These are phyloP conservation scores for Malurus splendens DNA, from an alignment of 2,797 vertebrate genomes.

Conservation along the genomic window DNA sequence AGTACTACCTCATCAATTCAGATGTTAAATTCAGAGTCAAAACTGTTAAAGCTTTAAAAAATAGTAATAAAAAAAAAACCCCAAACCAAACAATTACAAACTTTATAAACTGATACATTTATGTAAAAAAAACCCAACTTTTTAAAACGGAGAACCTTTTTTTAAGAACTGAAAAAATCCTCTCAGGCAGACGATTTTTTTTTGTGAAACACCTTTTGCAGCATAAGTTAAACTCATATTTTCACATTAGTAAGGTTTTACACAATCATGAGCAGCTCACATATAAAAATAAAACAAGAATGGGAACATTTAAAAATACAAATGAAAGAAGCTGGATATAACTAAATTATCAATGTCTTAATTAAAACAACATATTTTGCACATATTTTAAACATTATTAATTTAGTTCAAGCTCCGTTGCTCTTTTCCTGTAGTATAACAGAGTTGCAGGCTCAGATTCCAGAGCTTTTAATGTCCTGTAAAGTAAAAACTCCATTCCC, in stretches of 20 bases:
- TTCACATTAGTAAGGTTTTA: neutral
- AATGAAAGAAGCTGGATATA: neutral
- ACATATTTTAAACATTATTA: neutral
- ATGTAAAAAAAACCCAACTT: neutral
- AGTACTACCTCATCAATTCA: neutral
- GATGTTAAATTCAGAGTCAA: neutral
- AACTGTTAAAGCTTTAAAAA: neutral
- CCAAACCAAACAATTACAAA: neutral
- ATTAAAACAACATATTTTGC: neutral
- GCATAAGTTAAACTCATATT: neutral
- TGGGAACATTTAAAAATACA: neutral
- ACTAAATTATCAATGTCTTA: neutral
- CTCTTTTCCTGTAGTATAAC: constrained; percentile 62
- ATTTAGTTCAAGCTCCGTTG: constrained; percentile 65
- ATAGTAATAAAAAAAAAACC: accelerated
- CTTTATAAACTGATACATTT: neutral
- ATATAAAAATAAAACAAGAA: neutral
- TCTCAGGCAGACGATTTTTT: neutral
- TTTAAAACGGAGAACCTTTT: neutral
- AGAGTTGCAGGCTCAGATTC: constrained; percentile 60
- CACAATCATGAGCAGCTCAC: neutral
- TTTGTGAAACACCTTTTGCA: neutral
- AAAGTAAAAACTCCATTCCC: constrained; percentile 36
- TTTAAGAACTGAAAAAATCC: neutral
- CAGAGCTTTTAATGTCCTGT: constrained; percentile 56